Base-by-base conservation (phyloP, 2,888 invertebrate species). In the Endomychus coccineus region DNA sequence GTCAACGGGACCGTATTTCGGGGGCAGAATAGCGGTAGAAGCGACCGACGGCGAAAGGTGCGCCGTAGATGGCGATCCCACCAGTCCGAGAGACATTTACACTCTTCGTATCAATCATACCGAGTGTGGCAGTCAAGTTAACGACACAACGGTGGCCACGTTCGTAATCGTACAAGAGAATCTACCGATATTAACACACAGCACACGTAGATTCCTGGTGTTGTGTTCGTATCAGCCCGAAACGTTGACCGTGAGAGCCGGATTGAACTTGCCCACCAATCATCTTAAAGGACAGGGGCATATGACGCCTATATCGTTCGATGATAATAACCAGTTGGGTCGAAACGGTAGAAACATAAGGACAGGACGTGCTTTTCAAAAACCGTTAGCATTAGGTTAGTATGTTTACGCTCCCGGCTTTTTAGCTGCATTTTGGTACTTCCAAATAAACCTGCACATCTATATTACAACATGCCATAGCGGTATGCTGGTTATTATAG, bases 141-240 rank as follows among this genome's bases (percentile, higher is more conserved):
- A 85, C 50, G 80, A 80, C 29, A 83, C 84, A 13, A 82, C 83
- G 0, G 85, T 86, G 14, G 83, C 85, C 24, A 85, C 84, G 0
- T 85, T 84, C 58, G 83, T 87, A 16, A 75, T 86, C 17, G 87
- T 87, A 4, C 86, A 86, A 61, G 87, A 87, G 61, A 86, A 84
- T 64, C 66, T 84, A 38, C 83, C 84, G 3, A 85, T 87, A 52
- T 72, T 87, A 23, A 87, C 87, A 0, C 86, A 87, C 60, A 57
- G 57, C 30, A 84, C 84, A 1, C 66, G 84, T 47, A 72, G 85
- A 47, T 87, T 87, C 57, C 69, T 87, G 34, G 86, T 87, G 2
- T 72, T 86, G 9, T 87, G 87, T 56, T 81, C 83, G 17, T 85
- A 83, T 58, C 82, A 85, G 54, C 85, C 86, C 1, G 85, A 86